Conservation (phyloP, 2,888 invertebrate genomes). For the Acleris emargana region DNA sequence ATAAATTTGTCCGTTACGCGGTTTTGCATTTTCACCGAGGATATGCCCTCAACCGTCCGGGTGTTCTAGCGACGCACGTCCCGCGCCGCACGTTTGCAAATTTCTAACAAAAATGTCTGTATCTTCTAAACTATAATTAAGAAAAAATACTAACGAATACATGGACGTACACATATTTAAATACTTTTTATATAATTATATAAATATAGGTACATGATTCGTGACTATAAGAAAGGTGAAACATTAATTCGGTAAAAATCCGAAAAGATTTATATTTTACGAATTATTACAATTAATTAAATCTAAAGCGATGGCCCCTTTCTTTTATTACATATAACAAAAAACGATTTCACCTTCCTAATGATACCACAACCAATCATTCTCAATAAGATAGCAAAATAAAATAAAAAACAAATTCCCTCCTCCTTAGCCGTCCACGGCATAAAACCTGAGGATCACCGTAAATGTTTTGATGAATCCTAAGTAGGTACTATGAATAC, state of each 20-base stretch:
- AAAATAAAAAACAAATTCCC: neutral
- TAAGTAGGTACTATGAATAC: too few species aligned
- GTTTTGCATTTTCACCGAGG: too few species aligned
- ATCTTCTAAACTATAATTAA: neutral
- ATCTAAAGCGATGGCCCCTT: neutral
- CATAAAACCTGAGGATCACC: too few species aligned
- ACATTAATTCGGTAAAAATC: slow-evolving; percentile 1
- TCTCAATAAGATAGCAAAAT: neutral
- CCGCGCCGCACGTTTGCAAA: neutral
- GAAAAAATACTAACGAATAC: neutral
- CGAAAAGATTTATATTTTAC: neutral
- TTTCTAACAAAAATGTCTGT: slow-evolving; percentile 3
- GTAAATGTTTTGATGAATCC: too few species aligned
- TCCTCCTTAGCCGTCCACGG: neutral
- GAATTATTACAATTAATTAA: neutral
- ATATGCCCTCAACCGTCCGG: too few species aligned
- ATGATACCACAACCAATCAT: neutral
- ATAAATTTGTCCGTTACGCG: too few species aligned
- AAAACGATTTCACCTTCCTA: slow-evolving; percentile 3
- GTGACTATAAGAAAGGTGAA: neutral
- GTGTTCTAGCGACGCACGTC: neutral
- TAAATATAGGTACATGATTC: neutral
- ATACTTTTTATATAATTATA: neutral
- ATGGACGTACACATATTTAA: neutral
- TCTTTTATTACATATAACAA: neutral